Evolutionary conservation across 2,797 vertebrate species (phyloP).

Genomic region (Echiichthys vipera): DNA sequence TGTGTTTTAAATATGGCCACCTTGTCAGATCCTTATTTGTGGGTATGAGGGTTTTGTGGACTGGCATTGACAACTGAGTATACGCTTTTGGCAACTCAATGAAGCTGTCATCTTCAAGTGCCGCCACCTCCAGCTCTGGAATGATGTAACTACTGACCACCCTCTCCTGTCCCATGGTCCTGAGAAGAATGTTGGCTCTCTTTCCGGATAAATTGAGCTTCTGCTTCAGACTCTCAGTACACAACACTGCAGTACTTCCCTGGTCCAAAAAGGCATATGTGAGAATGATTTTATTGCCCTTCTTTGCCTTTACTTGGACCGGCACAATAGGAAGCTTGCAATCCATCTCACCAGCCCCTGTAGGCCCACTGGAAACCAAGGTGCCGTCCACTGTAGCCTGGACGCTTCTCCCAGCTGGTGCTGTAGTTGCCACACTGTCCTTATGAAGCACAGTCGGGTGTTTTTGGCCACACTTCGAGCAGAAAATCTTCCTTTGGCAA

Average conservation of each 20-base stretch:
- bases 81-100: neutral
- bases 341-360: constrained; percentile 10
- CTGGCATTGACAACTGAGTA: constrained; percentile 8
- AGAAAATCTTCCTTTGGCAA: constrained; percentile 26
- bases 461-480: constrained; percentile 15
- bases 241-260: constrained; percentile 13
- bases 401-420: too few relatives aligned
- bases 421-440: neutral
- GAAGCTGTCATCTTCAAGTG: neutral
- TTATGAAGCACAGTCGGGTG: constrained; percentile 28
- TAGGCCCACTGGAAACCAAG: neutral
- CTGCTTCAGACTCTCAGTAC: constrained; percentile 19
- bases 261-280: constrained; percentile 33
- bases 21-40: neutral
- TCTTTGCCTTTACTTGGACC: too few relatives aligned
- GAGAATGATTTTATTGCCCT: constrained; percentile 21
- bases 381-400: too few relatives aligned
- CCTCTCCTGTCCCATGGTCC: constrained; percentile 23
- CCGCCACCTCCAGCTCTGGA: neutral
- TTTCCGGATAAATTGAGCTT: constrained; percentile 5
- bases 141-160: constrained; percentile 18
- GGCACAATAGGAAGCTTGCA: constrained; percentile 39
- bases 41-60: constrained; percentile 1
- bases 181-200: neutral
- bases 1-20: constrained; percentile 13